A percentile compares a stretch with the other conserved stretches of the same genome.
These are phyloP conservation scores for Lutra lutra DNA, from an alignment of 2,797 vertebrate genomes.

Conservation along the genomic window DNA sequence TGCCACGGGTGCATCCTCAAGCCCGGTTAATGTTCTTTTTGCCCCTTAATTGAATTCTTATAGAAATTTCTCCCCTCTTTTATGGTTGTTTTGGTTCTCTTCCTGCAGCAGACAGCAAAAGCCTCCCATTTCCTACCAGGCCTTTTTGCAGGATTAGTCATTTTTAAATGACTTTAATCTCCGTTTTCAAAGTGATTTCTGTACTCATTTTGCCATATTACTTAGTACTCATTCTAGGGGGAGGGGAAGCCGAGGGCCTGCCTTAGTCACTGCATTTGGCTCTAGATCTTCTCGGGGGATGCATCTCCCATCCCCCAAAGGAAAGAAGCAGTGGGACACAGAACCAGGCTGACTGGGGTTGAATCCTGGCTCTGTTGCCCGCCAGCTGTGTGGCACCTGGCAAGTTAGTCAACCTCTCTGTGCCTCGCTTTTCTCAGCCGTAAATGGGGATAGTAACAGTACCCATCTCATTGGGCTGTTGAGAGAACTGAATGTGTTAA, in stretches of 20 bases:
- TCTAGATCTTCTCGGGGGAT: neutral
- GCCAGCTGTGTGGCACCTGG: neutral
- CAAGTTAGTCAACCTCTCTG: slow-evolving; percentile 29
- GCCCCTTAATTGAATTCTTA: slow-evolving; percentile 92
- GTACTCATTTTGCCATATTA: slow-evolving; percentile 87
- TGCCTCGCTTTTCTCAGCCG: neutral
- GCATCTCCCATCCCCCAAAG: neutral
- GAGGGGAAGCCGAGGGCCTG: neutral
- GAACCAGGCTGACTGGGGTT: neutral
- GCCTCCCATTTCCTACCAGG: slow-evolving; percentile 92
- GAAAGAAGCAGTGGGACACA: neutral
- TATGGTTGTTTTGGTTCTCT: slow-evolving; percentile 91
- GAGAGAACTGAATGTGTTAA: neutral
- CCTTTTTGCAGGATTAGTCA: slow-evolving; percentile 95
- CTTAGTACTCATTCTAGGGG: slow-evolving; percentile 84
- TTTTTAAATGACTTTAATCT: slow-evolving; percentile 97
- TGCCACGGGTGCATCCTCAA: slow-evolving; percentile 71
- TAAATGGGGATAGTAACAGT: neutral
- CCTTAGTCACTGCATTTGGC: neutral
- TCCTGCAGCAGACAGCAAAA: slow-evolving; percentile 89
- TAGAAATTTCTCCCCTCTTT: slow-evolving; percentile 91
- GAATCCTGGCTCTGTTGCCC: neutral
- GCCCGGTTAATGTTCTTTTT: slow-evolving; percentile 75
- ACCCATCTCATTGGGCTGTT: neutral
- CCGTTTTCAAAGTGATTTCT: slow-evolving; percentile 92